Evolutionary conservation across 2,113 vertebrate species (phyloP).

Genomic region (Tricholaema leucomelas): DNA sequence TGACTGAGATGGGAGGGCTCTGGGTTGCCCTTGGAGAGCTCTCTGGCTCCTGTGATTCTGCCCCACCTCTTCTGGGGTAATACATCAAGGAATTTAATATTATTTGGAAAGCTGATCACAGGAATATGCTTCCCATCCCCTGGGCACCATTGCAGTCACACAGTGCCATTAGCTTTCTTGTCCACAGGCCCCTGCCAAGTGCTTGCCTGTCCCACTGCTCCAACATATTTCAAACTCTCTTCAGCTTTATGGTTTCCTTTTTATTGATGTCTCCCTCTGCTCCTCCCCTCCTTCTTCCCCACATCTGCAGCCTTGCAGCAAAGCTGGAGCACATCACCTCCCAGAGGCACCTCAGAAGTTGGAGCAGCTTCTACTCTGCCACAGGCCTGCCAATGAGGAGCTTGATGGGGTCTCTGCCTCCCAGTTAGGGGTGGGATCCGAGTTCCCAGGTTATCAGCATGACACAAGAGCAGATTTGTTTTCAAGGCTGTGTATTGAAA

Average conservation of each 20-base stretch:
- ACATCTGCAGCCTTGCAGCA: not conserved
- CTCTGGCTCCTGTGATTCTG: not conserved
- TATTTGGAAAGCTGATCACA: slow-evolving; percentile 9
- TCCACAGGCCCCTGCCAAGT: not conserved
- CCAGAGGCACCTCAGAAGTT: not conserved
- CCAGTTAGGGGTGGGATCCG: not conserved
- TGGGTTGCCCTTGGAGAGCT: not conserved
- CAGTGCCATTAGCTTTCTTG: not conserved
- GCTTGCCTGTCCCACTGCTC: not conserved
- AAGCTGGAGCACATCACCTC: not conserved
- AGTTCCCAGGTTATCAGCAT: not conserved
- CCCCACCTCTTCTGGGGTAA: not conserved
- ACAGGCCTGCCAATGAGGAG: not conserved
- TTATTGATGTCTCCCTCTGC: not conserved
- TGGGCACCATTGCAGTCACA: not conserved
- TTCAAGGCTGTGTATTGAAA: not conserved
- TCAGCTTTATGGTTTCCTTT: not conserved
- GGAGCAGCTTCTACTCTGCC: not conserved
- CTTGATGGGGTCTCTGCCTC: not conserved
- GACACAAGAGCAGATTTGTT: not conserved
- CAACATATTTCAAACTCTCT: not conserved
- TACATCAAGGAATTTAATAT: not conserved
- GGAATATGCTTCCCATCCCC: not conserved
- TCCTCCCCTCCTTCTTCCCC: not conserved
- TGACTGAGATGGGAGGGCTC: not conserved